Evolutionary conservation across 2,113 vertebrate genomes (phyloP).

Genomic region (Sminthopsis crassicaudata): DNA sequence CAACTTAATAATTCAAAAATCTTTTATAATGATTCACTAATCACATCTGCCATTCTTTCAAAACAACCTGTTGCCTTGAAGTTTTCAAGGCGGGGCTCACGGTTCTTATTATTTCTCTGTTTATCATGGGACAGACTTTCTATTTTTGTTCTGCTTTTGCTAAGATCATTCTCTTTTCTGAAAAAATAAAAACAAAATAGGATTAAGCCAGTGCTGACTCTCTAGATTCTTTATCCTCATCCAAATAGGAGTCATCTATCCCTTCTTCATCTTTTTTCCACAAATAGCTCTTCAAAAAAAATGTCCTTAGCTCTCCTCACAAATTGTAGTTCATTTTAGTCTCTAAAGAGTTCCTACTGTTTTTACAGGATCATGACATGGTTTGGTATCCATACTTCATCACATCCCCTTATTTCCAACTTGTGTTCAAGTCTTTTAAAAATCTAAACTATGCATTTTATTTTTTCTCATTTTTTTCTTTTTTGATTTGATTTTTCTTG

Average conservation of each 20-base stretch:
- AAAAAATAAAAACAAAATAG: not conserved
- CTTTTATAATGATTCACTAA: too few relatives aligned
- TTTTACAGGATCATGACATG: not conserved
- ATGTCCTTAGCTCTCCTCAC: not conserved
- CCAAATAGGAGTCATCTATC: not conserved
- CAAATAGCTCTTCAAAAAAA: not conserved
- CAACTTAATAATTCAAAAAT: not conserved
- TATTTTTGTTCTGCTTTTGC: not conserved
- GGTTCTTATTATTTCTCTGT: not conserved
- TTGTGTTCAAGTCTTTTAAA: not conserved
- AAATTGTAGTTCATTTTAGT: not conserved
- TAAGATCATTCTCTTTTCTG: not conserved
- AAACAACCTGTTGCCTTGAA: not conserved
- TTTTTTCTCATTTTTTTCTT: too few relatives aligned
- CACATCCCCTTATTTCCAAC: not conserved
- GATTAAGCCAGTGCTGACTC: not conserved
- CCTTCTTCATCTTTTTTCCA: not conserved
- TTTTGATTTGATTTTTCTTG: too few relatives aligned
- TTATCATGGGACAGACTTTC: not conserved
- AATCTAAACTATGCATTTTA: not conserved
- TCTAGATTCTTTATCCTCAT: not conserved
- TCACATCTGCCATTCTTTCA: not conserved
- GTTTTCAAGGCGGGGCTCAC: not conserved
- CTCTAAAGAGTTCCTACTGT: not conserved
- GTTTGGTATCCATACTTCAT: not conserved